A percentile compares a stretch with the other conserved stretches of the same genome.
These are phyloP conservation scores for Sylvietta virens DNA, from an alignment of 2,113 vertebrate species.

Conservation along the genomic window DNA sequence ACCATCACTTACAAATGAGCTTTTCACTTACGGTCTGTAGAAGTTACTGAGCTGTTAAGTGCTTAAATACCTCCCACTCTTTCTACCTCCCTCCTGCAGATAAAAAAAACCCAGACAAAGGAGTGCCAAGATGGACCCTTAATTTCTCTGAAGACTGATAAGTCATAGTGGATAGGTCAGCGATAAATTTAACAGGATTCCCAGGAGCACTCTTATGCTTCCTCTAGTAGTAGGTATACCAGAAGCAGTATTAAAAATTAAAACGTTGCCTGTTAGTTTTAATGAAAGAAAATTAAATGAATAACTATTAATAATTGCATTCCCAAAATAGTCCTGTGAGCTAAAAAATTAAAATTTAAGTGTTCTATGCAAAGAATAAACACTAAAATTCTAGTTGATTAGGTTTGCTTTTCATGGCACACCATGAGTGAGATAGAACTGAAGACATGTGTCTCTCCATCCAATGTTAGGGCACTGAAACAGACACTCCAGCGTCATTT, in stretches of 20 bases:
- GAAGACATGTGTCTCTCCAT: background rate
- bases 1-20: background rate
- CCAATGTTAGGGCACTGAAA: background rate
- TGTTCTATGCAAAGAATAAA: background rate
- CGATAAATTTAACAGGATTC: slow-evolving; percentile 6
- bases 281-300: slow-evolving; percentile 41
- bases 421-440: background rate
- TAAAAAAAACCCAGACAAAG: background rate
- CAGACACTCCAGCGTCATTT: background rate
- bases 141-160: slow-evolving; percentile 3
- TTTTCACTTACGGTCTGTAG: background rate
- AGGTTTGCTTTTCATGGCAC: background rate
- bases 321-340: background rate
- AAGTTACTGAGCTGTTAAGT: background rate
- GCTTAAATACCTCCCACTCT: background rate
- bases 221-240: background rate
- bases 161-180: background rate
- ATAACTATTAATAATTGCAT: slow-evolving; percentile 44
- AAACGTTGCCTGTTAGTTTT: background rate
- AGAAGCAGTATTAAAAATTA: slow-evolving; percentile 30
- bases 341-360: background rate
- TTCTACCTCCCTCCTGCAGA: background rate
- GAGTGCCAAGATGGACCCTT: background rate
- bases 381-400: background rate
- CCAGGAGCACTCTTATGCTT: background rate